phyloP scores from a whole-genome alignment of 64 coral and sea anemone genomes.

The Stichodactyla mertensii region DNA sequence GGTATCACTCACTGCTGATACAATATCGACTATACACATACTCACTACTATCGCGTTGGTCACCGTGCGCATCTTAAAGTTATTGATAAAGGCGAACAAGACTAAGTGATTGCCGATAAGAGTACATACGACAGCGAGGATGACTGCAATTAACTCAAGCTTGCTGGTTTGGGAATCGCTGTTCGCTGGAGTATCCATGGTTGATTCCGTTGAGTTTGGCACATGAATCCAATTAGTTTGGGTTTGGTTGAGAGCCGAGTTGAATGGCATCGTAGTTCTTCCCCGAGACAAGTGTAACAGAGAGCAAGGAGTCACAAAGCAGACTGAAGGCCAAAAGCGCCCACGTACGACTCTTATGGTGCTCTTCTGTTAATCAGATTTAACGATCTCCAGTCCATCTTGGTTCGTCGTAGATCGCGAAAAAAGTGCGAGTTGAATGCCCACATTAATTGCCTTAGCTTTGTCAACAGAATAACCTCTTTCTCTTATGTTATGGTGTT shows the following conservation, averaged over 20 bases:
- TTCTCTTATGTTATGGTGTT: not conserved
- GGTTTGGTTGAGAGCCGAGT: not conserved
- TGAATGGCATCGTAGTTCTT: not conserved
- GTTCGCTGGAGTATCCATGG: not conserved
- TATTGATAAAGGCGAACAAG: slow-evolving; percentile 45
- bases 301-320: no score
- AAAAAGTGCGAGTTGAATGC: not conserved
- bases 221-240: not conserved
- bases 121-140: slow-evolving; percentile 3
- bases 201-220: no score
- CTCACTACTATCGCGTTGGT: slow-evolving; percentile 72
- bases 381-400: not conserved
- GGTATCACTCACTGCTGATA: slow-evolving; percentile 49
- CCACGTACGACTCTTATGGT: no score
- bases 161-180: not conserved
- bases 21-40: slow-evolving; percentile 56
- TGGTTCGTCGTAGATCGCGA: not conserved
- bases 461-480: not conserved
- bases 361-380: no score
- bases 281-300: no score
- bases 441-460: not conserved
- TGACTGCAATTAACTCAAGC: not conserved
- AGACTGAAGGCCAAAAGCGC: no score
- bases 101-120: slow-evolving; percentile 54
- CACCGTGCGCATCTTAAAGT: slow-evolving; percentile 77